Base-by-base conservation (phyloP, 2,113 vertebrate species). In the Gallinago jamesoni region DNA sequence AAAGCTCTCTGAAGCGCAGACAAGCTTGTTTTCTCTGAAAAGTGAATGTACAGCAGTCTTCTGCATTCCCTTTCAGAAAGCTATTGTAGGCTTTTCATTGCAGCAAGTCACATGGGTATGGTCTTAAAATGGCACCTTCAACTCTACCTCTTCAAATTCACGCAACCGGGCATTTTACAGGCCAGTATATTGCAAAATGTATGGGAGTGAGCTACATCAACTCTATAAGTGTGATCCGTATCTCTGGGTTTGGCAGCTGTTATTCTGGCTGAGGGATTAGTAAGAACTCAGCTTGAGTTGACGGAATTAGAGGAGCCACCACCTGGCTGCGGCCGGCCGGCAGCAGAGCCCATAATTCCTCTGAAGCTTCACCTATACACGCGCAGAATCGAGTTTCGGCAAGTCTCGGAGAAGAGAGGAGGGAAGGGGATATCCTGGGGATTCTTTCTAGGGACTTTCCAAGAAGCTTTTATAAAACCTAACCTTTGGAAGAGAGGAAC, bases 231-330 rank as follows among this genome's bases (percentile, higher is more conserved):
- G 68, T 81, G 52, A 89, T 95, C 43, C 39, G 28, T 89, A 92
- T 75, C 93, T 87, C 21, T 31, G 60, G 81, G 56, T 84, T 96
- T 91, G 74, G 73, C 47, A 89, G 41, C 16, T 84, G 52, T 53
- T 92, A 87, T 60, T 82, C 48, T 31, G 52, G 64, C 30, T 94
- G 91, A 91, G 84, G 56, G 83, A 84, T 81, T 84, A 92, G 12
- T 72, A 68, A 85, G 13, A 90, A 83, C 33, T 69, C 20, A 43
- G 23, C 0, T 13, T 31, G 19, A 89, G 68, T 5, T 60, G 70
- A 79, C 63, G 0, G 10, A 79, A 93, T 60, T 88, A 73, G 12
- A 80, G 45, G 24, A 83, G 59, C 68, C 25, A 72, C 11, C 59
- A 76, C 52, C 30, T 86, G 5, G 2, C 33, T 2, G 6, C 0